Evolutionary conservation across 2,888 invertebrate species (phyloP), one percentile per base, ranked within the genome.

Genomic region (Andrena hattorfiana): DNA sequence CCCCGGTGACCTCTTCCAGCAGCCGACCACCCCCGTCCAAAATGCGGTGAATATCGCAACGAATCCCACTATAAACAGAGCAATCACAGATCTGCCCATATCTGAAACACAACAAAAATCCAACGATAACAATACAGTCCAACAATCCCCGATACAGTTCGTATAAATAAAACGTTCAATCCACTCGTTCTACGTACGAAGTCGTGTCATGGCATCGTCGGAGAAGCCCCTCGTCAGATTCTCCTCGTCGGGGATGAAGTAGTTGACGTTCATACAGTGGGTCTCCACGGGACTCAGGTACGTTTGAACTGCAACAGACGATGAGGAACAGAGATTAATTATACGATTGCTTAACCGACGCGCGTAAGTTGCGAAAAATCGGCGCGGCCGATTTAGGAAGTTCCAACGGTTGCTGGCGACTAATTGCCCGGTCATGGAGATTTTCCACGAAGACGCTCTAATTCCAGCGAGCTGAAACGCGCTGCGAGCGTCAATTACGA

Each of bases 1-100:
- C 87, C 98, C 98, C 8, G 98, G 97, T 68, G 98, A 98, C 89
- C 99, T 96, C 94, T 98, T 97, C 98, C 99, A 99, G 94, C 99
- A 99, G 89, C 99, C 99, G 48, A 98, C 97, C 16, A 99, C 97
- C 79, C 99, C 99, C 74, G 98, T 98, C 96, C 99, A 98, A 95
- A 99, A 99, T 28, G 99, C 98, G 90, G 98, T 96, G 94, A 99
- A 97, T 88, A 99, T 97, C 62, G 98, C 96, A 90, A 98, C 95
- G 95, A 99, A 98, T 68, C 98, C 98, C 76, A 99, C 96, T 92
- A 98, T 98, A 95, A 98, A 99, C 89, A 99, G 95, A 51, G 98
- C 98, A 92, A 99, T 97, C 94, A 98, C 98, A 77, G 98, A 98
- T 88, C 99, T 96, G 87, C 98, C 98, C 97, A 99, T 97, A 95